These are phyloP conservation scores for Acleris sparsana DNA, from an alignment of 2,888 invertebrate genomes.

Conservation along the genomic window DNA sequence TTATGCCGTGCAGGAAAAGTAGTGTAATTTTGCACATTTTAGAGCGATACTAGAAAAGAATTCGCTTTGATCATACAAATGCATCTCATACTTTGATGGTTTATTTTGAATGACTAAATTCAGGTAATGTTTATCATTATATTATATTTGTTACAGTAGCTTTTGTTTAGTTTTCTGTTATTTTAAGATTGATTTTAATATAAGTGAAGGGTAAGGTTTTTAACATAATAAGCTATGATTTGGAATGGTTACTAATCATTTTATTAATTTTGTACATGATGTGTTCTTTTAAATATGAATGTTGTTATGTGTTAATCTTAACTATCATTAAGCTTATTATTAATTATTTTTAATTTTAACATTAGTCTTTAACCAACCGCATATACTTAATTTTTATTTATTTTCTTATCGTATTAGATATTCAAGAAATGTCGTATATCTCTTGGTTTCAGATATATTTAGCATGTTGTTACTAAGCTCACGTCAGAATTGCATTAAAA, in stretches of 20 bases:
- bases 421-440: not conserved
- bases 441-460: not conserved
- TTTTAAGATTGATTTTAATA: not conserved
- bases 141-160: not conserved
- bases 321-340: constrained; percentile 9
- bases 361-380: constrained; percentile 1
- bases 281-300: constrained; percentile 19
- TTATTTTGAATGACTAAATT: no score
- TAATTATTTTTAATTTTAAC: constrained; percentile 13
- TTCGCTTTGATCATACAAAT: not conserved
- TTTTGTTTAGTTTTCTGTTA: not conserved
- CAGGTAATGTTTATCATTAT: not conserved
- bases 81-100: not conserved
- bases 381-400: not conserved
- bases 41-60: no score
- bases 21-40: no score
- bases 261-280: constrained; percentile 23
- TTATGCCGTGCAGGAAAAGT: no score
- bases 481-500: not conserved
- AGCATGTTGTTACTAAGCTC: constrained; percentile 4
- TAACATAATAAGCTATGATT: constrained; percentile 27
- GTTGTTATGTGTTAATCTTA: constrained; percentile 6
- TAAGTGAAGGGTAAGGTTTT: constrained; percentile 38
- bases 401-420: no score
- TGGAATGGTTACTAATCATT: constrained; percentile 41